These are phyloP conservation scores for Lerista edwardsae DNA, from an alignment of 2,797 vertebrate species.

Conservation along the genomic window DNA sequence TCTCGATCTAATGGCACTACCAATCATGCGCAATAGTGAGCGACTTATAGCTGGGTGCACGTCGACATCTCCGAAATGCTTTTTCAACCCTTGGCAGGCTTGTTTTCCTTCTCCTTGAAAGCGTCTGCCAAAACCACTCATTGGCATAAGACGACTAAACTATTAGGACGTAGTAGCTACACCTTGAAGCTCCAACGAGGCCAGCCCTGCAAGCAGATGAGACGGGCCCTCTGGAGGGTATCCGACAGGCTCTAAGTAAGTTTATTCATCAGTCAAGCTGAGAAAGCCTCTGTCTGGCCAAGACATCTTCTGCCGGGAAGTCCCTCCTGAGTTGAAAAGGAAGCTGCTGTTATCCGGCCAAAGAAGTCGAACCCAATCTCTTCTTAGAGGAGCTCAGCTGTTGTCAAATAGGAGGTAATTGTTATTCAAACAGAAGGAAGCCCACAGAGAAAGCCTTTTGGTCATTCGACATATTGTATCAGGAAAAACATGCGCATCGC, in stretches of 20 bases:
- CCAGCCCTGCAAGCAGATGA: background rate
- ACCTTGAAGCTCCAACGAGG: background rate
- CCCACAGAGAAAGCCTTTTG: conserved; percentile 18
- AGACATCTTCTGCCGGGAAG: background rate
- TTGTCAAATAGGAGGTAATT: conserved; percentile 36
- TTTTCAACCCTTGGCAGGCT: background rate
- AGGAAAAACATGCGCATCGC: conserved; percentile 3
- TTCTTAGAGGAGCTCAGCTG: conserved; percentile 39
- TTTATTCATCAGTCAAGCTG: conserved; percentile 21
- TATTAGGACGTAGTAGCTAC: background rate
- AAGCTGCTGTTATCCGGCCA: conserved; percentile 11
- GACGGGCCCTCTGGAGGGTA: background rate
- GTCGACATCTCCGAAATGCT: background rate
- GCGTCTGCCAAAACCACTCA: conserved; percentile 1
- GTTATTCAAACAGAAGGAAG: conserved; percentile 27
- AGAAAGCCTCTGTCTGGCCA: conserved; percentile 3
- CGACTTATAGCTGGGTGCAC: background rate
- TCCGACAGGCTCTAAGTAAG: conserved; percentile 3
- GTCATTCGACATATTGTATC: conserved; percentile 35
- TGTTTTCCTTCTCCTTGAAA: background rate
- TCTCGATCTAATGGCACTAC: background rate
- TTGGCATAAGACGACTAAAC: background rate
- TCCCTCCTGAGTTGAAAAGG: background rate
- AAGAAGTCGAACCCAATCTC: conserved; percentile 10
- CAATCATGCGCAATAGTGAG: background rate